Conservation (phyloP, 2,888 invertebrate genomes). For the Orthosia incerta region DNA sequence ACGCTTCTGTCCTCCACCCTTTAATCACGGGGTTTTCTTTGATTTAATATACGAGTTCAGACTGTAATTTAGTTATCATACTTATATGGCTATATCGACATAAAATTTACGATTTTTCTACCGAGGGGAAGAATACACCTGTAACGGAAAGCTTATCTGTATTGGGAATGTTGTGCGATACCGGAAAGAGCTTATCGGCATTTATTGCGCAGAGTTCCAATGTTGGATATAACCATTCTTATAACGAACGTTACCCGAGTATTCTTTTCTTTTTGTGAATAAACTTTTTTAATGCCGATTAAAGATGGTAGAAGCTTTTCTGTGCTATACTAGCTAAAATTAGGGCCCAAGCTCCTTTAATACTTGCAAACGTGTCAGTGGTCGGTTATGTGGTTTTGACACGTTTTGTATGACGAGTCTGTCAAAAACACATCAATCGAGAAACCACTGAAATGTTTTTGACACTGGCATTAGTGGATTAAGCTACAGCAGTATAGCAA, state of each 20-base stretch:
- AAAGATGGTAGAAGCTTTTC: no score
- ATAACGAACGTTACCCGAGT: neutral
- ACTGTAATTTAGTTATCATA: conserved; percentile 26
- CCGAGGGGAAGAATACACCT: conserved; percentile 6
- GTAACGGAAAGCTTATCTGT: conserved; percentile 21
- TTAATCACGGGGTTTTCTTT: conserved; percentile 53
- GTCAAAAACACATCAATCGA: no score
- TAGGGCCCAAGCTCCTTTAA: no score
- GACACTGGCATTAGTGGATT: no score
- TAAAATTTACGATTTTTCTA: conserved; percentile 18
- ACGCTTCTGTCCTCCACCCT: conserved; percentile 39
- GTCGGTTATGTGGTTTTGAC: no score
- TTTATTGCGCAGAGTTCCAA: conserved; percentile 52
- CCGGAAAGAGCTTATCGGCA: conserved; percentile 24
- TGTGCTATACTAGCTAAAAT: no score
- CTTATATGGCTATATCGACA: conserved; percentile 15
- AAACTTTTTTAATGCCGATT: no score
- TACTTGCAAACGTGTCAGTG: no score
- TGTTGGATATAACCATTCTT: conserved; percentile 11
- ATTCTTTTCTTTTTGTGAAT: no score
- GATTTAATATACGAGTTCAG: conserved; percentile 44
- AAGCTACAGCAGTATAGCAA: no score
- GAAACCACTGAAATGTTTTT: no score
- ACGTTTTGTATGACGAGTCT: no score
- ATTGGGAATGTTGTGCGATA: conserved; percentile 21